Conservation (phyloP, 2,113 vertebrate genomes). For the Centropus unirufus region DNA sequence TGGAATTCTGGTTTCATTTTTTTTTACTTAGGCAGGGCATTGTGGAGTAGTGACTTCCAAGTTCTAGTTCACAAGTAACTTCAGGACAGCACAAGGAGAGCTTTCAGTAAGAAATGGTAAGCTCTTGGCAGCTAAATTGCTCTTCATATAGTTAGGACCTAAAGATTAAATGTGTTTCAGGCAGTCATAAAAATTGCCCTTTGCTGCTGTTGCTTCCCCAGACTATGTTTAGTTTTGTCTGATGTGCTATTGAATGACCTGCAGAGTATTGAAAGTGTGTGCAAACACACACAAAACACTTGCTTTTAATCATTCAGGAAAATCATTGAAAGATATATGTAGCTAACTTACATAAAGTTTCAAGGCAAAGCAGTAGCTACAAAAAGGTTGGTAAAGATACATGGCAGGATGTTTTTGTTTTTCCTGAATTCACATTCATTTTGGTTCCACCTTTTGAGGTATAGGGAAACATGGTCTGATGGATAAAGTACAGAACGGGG, state of each 20-base stretch:
- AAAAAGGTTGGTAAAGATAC: neutral
- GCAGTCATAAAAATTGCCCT: neutral
- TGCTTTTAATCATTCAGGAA: neutral
- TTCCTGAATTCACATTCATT: neutral
- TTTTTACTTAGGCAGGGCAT: neutral
- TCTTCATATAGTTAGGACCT: neutral
- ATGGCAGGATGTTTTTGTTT: neutral
- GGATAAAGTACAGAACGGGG: neutral
- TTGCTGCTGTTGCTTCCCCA: neutral
- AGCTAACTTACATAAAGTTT: neutral
- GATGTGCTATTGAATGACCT: neutral
- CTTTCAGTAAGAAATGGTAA: neutral
- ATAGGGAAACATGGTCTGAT: neutral
- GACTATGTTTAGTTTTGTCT: neutral
- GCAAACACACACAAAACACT: neutral
- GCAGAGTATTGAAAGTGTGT: neutral
- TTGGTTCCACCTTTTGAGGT: neutral
- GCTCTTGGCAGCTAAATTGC: neutral
- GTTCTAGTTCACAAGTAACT: neutral
- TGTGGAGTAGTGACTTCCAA: neutral
- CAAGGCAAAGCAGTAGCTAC: neutral
- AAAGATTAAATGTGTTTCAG: neutral
- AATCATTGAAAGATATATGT: neutral
- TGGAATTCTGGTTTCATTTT: neutral
- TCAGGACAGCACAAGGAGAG: neutral